Percentiles rank a stretch among this genome's conserved stretches.
Conservation (phyloP, 1,140 invertebrate genomes). For the Parapsyche elsis region DNA sequence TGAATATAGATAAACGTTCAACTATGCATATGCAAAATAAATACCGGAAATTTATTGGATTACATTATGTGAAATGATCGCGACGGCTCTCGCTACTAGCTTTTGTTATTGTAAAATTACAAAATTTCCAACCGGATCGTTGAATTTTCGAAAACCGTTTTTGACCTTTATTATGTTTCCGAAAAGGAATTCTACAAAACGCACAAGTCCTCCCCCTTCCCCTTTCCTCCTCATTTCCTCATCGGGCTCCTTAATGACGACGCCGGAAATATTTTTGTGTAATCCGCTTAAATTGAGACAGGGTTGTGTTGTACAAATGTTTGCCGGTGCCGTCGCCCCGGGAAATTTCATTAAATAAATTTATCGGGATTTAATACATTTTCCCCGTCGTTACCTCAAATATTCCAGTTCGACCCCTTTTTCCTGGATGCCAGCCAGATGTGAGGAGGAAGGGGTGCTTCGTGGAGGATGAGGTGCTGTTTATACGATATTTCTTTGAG, state of each 20-base stretch:
- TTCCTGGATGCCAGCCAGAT: background rate
- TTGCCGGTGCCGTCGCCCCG: slow-evolving; percentile 7
- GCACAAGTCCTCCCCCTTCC: background rate
- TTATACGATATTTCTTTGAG: slow-evolving; percentile 39
- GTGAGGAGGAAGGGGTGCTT: too few relatives aligned
- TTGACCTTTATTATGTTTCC: too few relatives aligned
- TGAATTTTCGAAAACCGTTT: too few relatives aligned
- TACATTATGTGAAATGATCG: too few relatives aligned
- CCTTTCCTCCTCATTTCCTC: background rate
- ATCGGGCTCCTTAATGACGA: background rate
- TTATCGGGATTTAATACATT: slow-evolving; percentile 44
- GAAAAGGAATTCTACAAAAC: too few relatives aligned
- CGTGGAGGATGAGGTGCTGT: background rate
- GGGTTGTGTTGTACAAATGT: slow-evolving; percentile 36
- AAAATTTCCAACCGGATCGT: too few relatives aligned
- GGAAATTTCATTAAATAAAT: slow-evolving; percentile 42
- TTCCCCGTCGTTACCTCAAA: slow-evolving; percentile 39
- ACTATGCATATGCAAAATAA: too few relatives aligned
- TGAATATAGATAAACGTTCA: too few relatives aligned
- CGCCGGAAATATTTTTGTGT: slow-evolving; percentile 20
- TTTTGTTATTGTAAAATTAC: too few relatives aligned
- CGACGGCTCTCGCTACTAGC: too few relatives aligned
- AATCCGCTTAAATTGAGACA: slow-evolving; percentile 34
- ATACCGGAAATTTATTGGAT: too few relatives aligned
- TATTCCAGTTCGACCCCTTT: slow-evolving; percentile 6